These are phyloP conservation scores for Diacarnus erythraeanus DNA, from an alignment of 37 sponge, comb jelly and placozoan genomes.

Conservation along the genomic window DNA sequence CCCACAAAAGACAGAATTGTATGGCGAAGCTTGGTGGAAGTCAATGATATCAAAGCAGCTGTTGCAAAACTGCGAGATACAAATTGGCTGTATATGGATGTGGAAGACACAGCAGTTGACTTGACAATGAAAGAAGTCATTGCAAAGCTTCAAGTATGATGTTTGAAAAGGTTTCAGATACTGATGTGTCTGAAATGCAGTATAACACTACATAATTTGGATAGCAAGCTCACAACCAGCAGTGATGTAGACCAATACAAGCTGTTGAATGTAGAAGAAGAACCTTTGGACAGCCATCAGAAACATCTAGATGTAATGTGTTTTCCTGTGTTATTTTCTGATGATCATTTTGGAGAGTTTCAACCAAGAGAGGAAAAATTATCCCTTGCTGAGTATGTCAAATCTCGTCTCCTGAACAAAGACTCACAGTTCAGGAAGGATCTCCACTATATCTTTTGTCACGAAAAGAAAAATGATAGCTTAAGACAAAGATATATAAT, in stretches of 20 bases:
- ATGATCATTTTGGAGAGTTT: conserved; percentile 43
- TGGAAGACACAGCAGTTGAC: conserved; percentile 42
- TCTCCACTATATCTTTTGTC: conserved; percentile 46
- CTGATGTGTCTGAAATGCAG: conserved; percentile 51
- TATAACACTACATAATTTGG: conserved; percentile 38
- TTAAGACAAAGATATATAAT: conserved; percentile 28
- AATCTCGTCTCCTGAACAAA: conserved; percentile 40
- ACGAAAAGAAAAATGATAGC: conserved; percentile 33
- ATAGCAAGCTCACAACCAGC: conserved; percentile 16
- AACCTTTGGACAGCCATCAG: conserved; percentile 37
- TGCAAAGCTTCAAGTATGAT: conserved; percentile 39
- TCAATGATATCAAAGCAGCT: conserved; percentile 35
- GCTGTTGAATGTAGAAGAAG: conserved; percentile 28
- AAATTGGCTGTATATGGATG: conserved; percentile 56
- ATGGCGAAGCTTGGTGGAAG: conserved; percentile 33
- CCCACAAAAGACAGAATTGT: conserved; percentile 44
- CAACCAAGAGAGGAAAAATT: conserved; percentile 31
- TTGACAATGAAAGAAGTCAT: conserved; percentile 48
- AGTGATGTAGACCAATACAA: conserved; percentile 64
- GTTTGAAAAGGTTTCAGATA: conserved; percentile 35
- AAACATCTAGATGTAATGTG: conserved; percentile 51
- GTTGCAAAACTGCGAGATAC: conserved; percentile 27
- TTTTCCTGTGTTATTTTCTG: conserved; percentile 55
- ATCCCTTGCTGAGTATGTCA: conserved; percentile 35
- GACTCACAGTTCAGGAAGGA: conserved; percentile 55